A percentile compares a stretch with the other conserved stretches of the same genome.
Evolutionary conservation across 2,797 vertebrate species (phyloP).

Genomic region (Protosalanx chinensis): DNA sequence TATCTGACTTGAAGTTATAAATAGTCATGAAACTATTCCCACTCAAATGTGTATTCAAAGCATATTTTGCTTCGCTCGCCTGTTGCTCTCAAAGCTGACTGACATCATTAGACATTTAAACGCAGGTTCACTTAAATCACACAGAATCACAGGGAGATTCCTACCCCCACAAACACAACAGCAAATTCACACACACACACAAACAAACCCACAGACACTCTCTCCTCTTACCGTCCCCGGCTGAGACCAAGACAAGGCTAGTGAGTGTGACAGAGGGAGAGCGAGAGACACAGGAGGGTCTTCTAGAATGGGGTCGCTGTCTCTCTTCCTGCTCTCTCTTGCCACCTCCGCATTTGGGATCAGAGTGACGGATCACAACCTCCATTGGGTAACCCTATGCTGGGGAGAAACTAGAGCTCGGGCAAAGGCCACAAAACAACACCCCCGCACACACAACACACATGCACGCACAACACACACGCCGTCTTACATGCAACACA

Average conservation of each 20-base stretch:
- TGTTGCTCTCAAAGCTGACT: no score
- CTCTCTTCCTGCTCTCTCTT: no score
- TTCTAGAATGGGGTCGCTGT: constrained; percentile 3
- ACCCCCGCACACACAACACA: constrained; percentile 15
- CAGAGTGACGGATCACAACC: no score
- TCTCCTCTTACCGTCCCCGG: neutral
- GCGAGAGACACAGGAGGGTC: constrained; percentile 30
- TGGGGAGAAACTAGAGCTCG: no score
- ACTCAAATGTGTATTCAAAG: no score
- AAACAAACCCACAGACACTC: constrained; percentile 10
- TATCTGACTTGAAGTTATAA: no score
- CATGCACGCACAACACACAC: neutral
- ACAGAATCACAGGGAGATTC: neutral
- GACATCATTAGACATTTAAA: neutral
- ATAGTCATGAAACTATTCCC: no score
- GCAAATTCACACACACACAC: constrained; percentile 11
- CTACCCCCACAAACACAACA: neutral
- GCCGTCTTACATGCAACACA: neutral
- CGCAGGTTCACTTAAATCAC: neutral
- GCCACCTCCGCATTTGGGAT: no score
- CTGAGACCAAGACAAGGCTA: neutral
- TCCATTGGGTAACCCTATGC: no score
- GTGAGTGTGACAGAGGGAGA: no score
- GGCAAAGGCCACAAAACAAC: no score
- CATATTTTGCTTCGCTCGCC: no score